phyloP scores from a whole-genome alignment of 2,797 vertebrate species.

The Anguilla obscura region DNA sequence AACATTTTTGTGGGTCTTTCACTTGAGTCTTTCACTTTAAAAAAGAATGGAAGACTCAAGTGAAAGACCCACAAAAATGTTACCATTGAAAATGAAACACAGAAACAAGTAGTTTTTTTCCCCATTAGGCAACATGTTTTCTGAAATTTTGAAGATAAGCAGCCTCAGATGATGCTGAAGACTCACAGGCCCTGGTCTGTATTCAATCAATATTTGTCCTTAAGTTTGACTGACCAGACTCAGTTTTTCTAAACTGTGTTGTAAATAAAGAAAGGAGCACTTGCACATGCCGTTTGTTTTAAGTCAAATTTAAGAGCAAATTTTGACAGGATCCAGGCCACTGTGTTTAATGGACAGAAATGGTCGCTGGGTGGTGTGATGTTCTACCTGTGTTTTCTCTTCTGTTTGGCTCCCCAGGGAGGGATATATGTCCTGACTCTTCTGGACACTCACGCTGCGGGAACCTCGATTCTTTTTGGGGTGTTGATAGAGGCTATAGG shows the following conservation, averaged over 20 bases:
- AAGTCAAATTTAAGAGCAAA: too few species aligned
- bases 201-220: not conserved
- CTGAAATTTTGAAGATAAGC: not conserved
- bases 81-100: too few species aligned
- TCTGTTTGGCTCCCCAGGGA: conserved; percentile 71
- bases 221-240: not conserved
- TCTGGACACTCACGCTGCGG: conserved; percentile 92
- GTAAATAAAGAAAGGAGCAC: too few species aligned
- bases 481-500: conserved; percentile 95
- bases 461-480: conserved; percentile 93
- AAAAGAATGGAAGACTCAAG: too few species aligned
- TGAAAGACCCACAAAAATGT: too few species aligned
- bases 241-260: not conserved
- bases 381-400: not conserved
- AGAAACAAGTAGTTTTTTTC: too few species aligned
- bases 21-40: not conserved
- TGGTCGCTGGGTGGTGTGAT: not conserved
- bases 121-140: not conserved
- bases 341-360: not conserved
- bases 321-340: not conserved
- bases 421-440: conserved; percentile 94
- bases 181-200: not conserved
- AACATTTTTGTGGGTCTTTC: not conserved
- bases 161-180: not conserved
- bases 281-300: too few species aligned